Base-by-base conservation (phyloP, 2,113 vertebrate species). In the Nycticorax nycticorax region DNA sequence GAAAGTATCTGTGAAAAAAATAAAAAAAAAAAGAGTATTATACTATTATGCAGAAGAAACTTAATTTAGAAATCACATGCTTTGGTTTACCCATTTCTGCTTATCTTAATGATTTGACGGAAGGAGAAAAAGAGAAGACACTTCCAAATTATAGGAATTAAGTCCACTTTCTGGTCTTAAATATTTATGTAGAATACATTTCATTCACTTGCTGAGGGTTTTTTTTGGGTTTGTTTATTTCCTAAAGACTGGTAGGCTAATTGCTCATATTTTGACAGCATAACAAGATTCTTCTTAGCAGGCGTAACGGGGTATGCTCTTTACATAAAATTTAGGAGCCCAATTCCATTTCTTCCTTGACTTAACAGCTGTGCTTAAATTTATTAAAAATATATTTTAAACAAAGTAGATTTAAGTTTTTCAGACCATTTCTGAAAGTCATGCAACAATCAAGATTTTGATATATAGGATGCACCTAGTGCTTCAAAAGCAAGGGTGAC, bases 1-100 rank as follows among this genome's bases (percentile, higher is more conserved):
- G 72, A 85, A 93, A 88, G 73, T 83, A 97, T 66, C 98, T 98
- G 95, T 85, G 86, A 39, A 55, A 62, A 57, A 59, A 47, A 71
- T 3, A 19, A 4, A 19, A 4, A 52, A 64, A 68, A 43, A 43
- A 43, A 45, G 1, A 1, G 12, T n/a, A 78, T 92, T 88, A 64
- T 7, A 92, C 22, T 30, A 92, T 10, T 57, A 74, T 24, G 27
- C 37, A 67, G 39, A 72, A 81, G 7, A 90, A 86, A 88, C 10
- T 57, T 81, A 17, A 82, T 59, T 89, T 60, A 80, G 7, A 71
- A 87, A 63, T 55, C 1, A 8, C 22, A 22, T 26, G 20, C 35
- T 60, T 83, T 74, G 19, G 71, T 75, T 93, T 80, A 86, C 14
- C 21, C 17, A 57, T 72, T 93, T 85, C 26, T 84, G 27, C 18